These are phyloP conservation scores for Pelosia muscerda DNA, from an alignment of 2,888 invertebrate genomes.

Conservation along the genomic window DNA sequence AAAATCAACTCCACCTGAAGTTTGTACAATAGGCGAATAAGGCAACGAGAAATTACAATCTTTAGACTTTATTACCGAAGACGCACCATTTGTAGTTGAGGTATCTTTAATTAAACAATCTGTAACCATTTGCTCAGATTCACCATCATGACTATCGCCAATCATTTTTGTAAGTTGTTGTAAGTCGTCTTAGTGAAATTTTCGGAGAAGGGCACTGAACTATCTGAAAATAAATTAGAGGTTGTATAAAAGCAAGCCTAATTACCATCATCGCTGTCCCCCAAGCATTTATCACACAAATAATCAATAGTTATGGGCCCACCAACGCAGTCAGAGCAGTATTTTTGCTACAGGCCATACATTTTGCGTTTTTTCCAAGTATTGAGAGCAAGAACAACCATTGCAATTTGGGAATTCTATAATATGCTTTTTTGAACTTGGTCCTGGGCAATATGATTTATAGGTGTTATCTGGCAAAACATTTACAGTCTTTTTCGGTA, in stretches of 20 bases:
- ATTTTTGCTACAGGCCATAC: constrained; percentile 20
- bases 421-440: constrained; percentile 16
- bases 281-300: background rate
- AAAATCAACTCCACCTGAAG: no score
- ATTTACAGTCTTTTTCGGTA: constrained; percentile 4
- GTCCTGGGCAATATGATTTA: constrained; percentile 15
- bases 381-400: constrained; percentile 21
- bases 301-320: background rate
- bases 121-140: no score
- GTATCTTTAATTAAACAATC: no score
- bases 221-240: no score
- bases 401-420: constrained; percentile 21
- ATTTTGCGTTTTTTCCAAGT: constrained; percentile 19
- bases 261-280: background rate
- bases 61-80: no score
- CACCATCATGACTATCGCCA: no score
- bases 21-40: no score
- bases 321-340: constrained; percentile 1
- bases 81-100: no score
- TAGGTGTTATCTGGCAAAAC: constrained; percentile 8
- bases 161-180: no score
- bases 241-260: background rate
- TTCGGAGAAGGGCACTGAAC: no score
- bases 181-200: no score
- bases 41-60: no score